Percentiles rank a stretch among this genome's conserved stretches.
Conservation (phyloP, 1,140 invertebrate genomes). For the Orius insidiosus region DNA sequence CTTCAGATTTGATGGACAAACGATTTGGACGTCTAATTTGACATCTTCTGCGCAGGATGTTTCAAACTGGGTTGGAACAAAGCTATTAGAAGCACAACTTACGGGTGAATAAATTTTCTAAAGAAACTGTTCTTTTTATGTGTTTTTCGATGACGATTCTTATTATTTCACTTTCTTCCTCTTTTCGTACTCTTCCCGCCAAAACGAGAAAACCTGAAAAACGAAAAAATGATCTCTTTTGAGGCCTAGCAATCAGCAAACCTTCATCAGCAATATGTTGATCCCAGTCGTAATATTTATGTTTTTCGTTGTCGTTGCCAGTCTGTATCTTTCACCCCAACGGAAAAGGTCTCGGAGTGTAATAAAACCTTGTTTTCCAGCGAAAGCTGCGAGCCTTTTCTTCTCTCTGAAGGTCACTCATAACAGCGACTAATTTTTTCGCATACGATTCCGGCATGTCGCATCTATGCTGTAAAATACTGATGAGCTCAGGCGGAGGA, state of each 20-base stretch:
- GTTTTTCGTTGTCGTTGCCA: conserved; percentile 39
- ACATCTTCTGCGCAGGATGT: too few species aligned
- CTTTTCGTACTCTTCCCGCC: conserved; percentile 77
- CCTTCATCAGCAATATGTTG: conserved; percentile 94
- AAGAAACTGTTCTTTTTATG: conserved; percentile 59
- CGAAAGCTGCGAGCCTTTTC: conserved; percentile 74
- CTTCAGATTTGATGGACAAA: too few species aligned
- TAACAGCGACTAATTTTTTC: conserved; percentile 81
- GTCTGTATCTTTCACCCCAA: conserved; percentile 88
- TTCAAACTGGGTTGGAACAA: too few species aligned
- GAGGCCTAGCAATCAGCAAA: conserved; percentile 12
- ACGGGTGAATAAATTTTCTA: conserved; percentile 56
- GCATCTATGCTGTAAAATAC: conserved; percentile 80
- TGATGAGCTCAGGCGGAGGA: conserved; percentile 69
- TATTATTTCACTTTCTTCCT: conserved; percentile 61
- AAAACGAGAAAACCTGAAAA: conserved; percentile 64
- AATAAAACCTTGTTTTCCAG: conserved; percentile 87
- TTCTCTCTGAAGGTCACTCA: conserved; percentile 73
- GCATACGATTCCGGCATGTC: conserved; percentile 72
- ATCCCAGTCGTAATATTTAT: conserved; percentile 80
- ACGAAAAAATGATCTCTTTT: conserved; percentile 8
- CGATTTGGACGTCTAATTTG: too few species aligned
- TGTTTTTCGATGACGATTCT: conserved; percentile 65
- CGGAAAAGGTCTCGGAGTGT: conserved; percentile 91
- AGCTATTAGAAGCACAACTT: too few species aligned